phyloP scores from a whole-genome alignment of 2,888 invertebrate genomes.

The Ennomos fuscantarius region DNA sequence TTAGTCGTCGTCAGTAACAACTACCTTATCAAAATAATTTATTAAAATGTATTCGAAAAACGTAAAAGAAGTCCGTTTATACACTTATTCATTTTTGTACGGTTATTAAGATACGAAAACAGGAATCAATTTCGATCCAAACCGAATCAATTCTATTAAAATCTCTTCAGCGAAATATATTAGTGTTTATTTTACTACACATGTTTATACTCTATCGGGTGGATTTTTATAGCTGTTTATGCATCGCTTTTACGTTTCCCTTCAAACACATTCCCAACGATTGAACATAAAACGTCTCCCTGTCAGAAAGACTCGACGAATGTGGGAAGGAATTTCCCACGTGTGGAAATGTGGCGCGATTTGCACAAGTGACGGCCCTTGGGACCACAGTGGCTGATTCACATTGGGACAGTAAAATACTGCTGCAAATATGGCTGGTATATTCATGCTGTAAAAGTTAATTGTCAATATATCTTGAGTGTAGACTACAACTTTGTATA shows the following conservation, averaged over 20 bases:
- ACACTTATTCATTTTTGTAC: too few species aligned
- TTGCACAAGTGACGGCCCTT: constrained; percentile 60
- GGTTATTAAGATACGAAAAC: neutral
- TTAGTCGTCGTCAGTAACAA: too few species aligned
- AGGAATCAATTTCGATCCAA: constrained; percentile 22
- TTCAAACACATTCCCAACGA: constrained; percentile 57
- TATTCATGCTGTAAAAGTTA: neutral
- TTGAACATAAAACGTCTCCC: constrained; percentile 65
- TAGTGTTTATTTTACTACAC: constrained; percentile 37
- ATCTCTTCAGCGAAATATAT: constrained; percentile 21
- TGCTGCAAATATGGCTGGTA: constrained; percentile 22
- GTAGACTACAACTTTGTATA: too few species aligned
- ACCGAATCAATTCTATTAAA: constrained; percentile 8
- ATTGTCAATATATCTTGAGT: too few species aligned
- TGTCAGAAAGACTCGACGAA: constrained; percentile 58
- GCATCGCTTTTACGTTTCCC: constrained; percentile 50
- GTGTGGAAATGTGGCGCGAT: constrained; percentile 59
- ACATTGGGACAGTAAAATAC: constrained; percentile 17
- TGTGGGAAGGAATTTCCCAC: constrained; percentile 57
- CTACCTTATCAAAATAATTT: too few species aligned
- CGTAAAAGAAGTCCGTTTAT: too few species aligned
- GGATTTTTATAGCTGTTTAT: constrained; percentile 47
- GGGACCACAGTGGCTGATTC: constrained; percentile 35
- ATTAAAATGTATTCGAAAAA: too few species aligned
- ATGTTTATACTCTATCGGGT: constrained; percentile 33